Conservation (phyloP, 2,888 invertebrate genomes). For the Holacanthella duospinosa region DNA sequence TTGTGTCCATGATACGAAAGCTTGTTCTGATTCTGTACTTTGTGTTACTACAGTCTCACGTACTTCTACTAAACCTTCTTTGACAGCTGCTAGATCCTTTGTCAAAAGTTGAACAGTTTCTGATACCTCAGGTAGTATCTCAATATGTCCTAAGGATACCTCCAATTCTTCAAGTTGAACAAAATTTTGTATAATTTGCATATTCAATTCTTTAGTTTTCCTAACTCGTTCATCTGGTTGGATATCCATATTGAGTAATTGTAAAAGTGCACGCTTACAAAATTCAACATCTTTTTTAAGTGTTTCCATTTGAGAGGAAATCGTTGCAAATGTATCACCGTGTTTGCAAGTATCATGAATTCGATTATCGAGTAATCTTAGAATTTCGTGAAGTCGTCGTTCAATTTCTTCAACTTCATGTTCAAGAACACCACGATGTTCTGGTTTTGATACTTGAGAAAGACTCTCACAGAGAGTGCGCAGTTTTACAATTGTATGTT, state of each 20-base stretch:
- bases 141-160: background rate
- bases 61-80: slow-evolving; percentile 63
- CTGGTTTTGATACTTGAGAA: slow-evolving; percentile 54
- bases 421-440: slow-evolving; percentile 61
- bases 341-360: slow-evolving; percentile 52
- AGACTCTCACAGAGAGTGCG: slow-evolving; percentile 60
- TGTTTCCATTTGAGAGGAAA: slow-evolving; percentile 63
- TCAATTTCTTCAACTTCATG: slow-evolving; percentile 65
- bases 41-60: slow-evolving; percentile 66
- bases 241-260: slow-evolving; percentile 63
- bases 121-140: no score
- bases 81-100: slow-evolving; percentile 49
- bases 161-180: slow-evolving; percentile 60
- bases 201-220: slow-evolving; percentile 63
- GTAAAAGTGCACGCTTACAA: slow-evolving; percentile 62
- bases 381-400: slow-evolving; percentile 59
- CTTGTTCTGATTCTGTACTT: slow-evolving; percentile 48
- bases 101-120: background rate
- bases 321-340: slow-evolving; percentile 61
- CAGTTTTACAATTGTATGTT: slow-evolving; percentile 62
- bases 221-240: slow-evolving; percentile 71
- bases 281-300: slow-evolving; percentile 71
- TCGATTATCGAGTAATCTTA: slow-evolving; percentile 67
- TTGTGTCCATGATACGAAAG: slow-evolving; percentile 22
- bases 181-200: slow-evolving; percentile 64